These are phyloP conservation scores for Ramphastos sulfuratus DNA, from an alignment of 2,113 vertebrate species.

Conservation along the genomic window DNA sequence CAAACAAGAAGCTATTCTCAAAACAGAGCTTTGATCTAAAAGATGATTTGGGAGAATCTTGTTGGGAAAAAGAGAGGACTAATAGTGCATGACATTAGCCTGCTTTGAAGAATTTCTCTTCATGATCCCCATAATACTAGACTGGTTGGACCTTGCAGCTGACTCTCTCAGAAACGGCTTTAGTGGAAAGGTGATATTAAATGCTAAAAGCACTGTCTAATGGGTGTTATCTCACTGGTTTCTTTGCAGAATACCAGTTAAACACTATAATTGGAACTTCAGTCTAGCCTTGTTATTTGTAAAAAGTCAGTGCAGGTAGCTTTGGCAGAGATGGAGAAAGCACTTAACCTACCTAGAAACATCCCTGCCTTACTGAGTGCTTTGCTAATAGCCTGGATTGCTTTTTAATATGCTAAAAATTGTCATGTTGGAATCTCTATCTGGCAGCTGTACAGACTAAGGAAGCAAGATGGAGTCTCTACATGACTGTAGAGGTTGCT, in stretches of 20 bases:
- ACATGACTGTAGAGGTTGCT: not conserved
- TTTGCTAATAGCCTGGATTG: not conserved
- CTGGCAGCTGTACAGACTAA: not conserved
- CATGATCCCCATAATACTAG: too few relatives aligned
- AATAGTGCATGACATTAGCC: not conserved
- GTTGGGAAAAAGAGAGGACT: not conserved
- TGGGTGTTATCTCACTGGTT: not conserved
- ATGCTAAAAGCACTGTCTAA: not conserved
- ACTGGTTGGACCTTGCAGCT: not conserved
- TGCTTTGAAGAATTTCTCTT: not conserved
- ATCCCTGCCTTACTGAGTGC: not conserved
- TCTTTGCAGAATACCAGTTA: not conserved
- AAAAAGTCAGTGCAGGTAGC: not conserved
- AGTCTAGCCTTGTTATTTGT: not conserved
- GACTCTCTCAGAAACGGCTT: not conserved
- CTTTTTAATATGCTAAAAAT: not conserved
- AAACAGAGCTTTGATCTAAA: not conserved
- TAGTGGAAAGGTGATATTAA: not conserved
- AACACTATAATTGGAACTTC: not conserved
- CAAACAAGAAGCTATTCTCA: not conserved
- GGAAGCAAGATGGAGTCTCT: not conserved
- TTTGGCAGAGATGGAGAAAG: not conserved
- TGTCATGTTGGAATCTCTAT: not conserved
- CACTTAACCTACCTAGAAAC: not conserved
- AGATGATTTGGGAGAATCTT: not conserved